These are phyloP conservation scores for Labia minor DNA, from an alignment of 2,888 invertebrate genomes.

Conservation along the genomic window DNA sequence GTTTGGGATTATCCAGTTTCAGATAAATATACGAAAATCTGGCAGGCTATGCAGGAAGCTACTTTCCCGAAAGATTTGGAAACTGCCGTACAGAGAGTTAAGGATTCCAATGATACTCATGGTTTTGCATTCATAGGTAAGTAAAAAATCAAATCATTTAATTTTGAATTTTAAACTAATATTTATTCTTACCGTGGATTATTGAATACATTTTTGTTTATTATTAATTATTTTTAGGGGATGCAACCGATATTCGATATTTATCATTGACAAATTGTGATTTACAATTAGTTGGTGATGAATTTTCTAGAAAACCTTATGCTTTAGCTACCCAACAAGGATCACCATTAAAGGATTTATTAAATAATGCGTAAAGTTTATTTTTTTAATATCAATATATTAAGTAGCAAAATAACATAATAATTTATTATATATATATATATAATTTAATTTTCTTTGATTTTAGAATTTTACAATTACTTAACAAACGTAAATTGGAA, in stretches of 20 bases:
- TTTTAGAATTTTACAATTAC: conserved; percentile 71
- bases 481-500: conserved; percentile 88
- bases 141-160: neutral
- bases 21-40: conserved; percentile 97
- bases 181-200: neutral
- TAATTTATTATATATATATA: too few species aligned
- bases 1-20: conserved; percentile 99
- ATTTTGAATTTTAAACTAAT: neutral
- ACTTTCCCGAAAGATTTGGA: conserved; percentile 66
- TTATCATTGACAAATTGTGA: conserved; percentile 74
- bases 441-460: conserved; percentile 16
- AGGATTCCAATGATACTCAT: conserved; percentile 55
- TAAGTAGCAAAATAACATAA: neutral
- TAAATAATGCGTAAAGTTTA: conserved; percentile 85
- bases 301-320: conserved; percentile 94
- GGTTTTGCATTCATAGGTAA: conserved; percentile 81
- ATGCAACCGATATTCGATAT: conserved; percentile 85
- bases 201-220: neutral
- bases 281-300: conserved; percentile 85
- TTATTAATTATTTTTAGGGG: conserved; percentile 48
- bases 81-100: conserved; percentile 66
- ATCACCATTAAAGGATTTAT: conserved; percentile 84
- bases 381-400: neutral
- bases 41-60: conserved; percentile 85
- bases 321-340: conserved; percentile 95